These are phyloP conservation scores for Helarctos malayanus DNA, from an alignment of 2,797 vertebrate genomes.

Conservation along the genomic window DNA sequence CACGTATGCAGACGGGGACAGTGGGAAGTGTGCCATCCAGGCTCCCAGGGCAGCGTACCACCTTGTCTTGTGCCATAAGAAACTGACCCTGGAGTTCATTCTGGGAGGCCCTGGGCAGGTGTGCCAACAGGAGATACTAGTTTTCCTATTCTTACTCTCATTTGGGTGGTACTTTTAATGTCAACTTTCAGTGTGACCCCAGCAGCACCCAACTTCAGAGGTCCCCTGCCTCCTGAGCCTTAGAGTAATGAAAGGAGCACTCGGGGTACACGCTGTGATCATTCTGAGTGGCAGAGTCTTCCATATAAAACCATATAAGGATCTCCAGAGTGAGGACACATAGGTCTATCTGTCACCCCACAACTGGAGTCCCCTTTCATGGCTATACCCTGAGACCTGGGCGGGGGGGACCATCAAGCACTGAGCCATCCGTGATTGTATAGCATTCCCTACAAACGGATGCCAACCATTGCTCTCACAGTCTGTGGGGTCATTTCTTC, in stretches of 20 bases:
- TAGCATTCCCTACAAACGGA: not conserved
- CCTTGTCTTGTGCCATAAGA: not conserved
- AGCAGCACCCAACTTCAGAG: not conserved
- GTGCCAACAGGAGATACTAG: not conserved
- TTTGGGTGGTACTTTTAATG: not conserved
- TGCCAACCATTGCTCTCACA: not conserved
- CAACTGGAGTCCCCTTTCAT: not conserved
- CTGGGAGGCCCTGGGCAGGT: not conserved
- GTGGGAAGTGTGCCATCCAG: no score
- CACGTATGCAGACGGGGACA: not conserved
- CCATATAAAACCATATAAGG: not conserved
- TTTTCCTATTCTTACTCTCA: not conserved
- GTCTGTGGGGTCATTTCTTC: not conserved
- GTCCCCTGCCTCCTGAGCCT: not conserved
- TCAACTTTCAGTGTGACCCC: not conserved
- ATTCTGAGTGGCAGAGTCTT: not conserved
- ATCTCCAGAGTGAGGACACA: not conserved
- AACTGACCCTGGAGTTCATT: not conserved
- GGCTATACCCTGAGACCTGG: not conserved
- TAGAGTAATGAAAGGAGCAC: not conserved
- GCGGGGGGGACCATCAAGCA: accelerated
- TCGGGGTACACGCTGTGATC: not conserved
- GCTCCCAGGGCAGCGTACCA: not conserved
- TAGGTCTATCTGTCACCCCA: not conserved
- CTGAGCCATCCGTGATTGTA: accelerated